Conservation (phyloP, 2,113 vertebrate species). For the Crotophaga sulcirostris region DNA sequence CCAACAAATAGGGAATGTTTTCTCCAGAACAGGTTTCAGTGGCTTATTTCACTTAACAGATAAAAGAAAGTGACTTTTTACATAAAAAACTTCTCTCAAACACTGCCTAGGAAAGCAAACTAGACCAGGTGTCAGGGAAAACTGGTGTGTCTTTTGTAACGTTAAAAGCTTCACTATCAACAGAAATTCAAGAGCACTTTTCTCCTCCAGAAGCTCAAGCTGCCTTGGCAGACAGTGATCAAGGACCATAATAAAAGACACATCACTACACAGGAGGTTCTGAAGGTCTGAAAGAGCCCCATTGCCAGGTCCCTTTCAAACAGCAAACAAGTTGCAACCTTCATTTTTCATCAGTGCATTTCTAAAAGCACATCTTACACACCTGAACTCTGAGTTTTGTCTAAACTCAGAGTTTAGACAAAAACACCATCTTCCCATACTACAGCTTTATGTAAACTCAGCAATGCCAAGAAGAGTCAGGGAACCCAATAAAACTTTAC, state of each 20-base stretch:
- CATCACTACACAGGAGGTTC: background rate
- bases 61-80: background rate
- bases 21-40: background rate
- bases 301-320: background rate
- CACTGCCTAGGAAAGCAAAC: background rate
- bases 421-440: background rate
- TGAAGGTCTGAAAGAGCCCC: background rate
- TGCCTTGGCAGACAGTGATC: background rate
- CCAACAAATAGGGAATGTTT: background rate
- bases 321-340: background rate
- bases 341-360: background rate
- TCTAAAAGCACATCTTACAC: background rate
- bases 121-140: background rate
- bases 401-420: too few species aligned
- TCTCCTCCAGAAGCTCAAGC: background rate
- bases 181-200: background rate
- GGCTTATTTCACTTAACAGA: background rate
- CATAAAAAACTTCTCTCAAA: background rate
- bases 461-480: background rate
- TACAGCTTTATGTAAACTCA: background rate
- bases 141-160: background rate
- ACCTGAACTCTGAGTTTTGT: too few species aligned
- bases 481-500: background rate
- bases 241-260: background rate
- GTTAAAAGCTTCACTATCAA: background rate